Evolutionary conservation across 2,888 invertebrate species (phyloP), one percentile per base, ranked within the genome.

Genomic region (Rotaria socialis): DNA sequence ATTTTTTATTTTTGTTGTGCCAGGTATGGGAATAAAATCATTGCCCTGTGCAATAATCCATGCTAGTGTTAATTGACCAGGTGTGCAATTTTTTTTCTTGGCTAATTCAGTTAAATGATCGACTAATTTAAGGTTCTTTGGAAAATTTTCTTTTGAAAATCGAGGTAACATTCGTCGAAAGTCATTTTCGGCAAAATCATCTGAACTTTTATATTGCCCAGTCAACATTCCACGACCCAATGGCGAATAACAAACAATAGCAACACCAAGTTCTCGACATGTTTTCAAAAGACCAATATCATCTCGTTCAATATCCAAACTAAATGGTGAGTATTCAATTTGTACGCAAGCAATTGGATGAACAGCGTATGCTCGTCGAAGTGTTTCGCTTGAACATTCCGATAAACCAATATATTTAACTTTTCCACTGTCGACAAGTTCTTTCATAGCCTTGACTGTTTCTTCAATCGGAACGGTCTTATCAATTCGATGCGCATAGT

Each of bases 401-500:
- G 80, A 80, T n/a, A 80, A 14, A 10, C 80, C 80, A 14, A 80
- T 7, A 47, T 80, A 47, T 47, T 80, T 80, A 2, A 80, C 47
- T 47, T 80, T 80, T 7, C 47, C 80, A 24, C 35, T 8, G 8
- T 80, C 8, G 7, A 80, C 47, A 24, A 80, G 47, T 80, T 80
- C 47, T 80, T 80, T 80, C 80, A 80, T 47, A 10, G n/a, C 80
- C 10, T 35, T 35, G 4, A 80, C n/a, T 6, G 80, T 80, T 47
- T 80, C 80, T 47, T 80, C 80, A n/a, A 80, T 80, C 0, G 80
- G 80, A 0, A 80, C 80, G 19, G 43, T 80, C 19, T 43, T 24
- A n/a, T 80, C 80, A 47, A 80, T 80, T 19, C 90, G 90, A 87
- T 90, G 90, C n/a, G 90, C 88, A 0, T 90, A 88, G 75, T 88